Percentiles rank a stretch among this genome's conserved stretches.
These are phyloP conservation scores for Erebia aethiops DNA, from an alignment of 2,888 invertebrate species.

Conservation along the genomic window DNA sequence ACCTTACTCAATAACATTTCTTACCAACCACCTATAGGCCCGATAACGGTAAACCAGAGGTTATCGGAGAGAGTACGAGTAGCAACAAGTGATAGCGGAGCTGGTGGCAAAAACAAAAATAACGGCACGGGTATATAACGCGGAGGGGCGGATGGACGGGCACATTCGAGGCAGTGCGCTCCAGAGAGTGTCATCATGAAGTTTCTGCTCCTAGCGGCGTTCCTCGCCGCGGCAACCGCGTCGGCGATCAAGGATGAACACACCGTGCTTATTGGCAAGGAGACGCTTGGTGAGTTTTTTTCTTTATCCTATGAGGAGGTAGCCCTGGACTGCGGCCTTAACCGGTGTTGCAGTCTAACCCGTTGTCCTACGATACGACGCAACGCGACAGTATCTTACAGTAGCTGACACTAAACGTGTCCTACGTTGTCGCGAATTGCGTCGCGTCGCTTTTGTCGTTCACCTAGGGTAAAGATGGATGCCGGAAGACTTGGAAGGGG, in stretches of 20 bases:
- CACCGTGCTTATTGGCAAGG: conserved; percentile 60
- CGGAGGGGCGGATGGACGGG: conserved; percentile 17
- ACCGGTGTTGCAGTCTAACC: too few species aligned
- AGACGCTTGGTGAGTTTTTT: conserved; percentile 58
- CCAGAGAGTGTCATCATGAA: conserved; percentile 42
- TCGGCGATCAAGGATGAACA: conserved; percentile 61
- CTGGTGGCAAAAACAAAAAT: conserved; percentile 29
- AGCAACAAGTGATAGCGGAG: conserved; percentile 26
- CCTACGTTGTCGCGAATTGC: too few species aligned
- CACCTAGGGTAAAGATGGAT: too few species aligned
- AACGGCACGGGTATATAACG: conserved; percentile 57
- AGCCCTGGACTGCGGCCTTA: too few species aligned
- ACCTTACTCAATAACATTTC: conserved; percentile 23
- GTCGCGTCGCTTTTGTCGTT: too few species aligned
- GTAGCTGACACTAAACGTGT: too few species aligned
- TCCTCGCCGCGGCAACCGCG: conserved; percentile 60
- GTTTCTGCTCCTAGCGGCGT: conserved; percentile 55
- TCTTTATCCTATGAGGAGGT: background rate
- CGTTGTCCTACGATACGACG: too few species aligned
- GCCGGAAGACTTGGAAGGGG: too few species aligned
- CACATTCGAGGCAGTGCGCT: conserved; percentile 51
- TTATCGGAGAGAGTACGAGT: conserved; percentile 39
- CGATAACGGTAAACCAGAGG: conserved; percentile 26
- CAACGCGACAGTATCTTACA: too few species aligned
- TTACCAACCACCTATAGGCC: background rate